Conservation (phyloP, 2,113 vertebrate species). For the Sminthopsis crassicaudata region DNA sequence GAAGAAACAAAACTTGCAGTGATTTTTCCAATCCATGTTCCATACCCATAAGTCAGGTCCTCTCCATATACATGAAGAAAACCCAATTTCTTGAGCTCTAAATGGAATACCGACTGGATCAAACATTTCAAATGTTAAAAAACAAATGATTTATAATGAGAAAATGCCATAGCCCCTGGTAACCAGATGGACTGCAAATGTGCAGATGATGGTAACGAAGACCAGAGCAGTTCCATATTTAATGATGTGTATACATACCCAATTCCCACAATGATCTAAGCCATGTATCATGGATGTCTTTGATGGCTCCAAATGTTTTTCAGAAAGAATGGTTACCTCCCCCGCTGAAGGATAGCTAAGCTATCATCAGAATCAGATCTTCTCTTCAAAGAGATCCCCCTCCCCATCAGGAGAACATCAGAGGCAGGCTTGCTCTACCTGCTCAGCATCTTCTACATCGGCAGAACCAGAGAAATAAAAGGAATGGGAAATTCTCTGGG, state of each 20-base stretch:
- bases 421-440: not conserved
- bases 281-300: not conserved
- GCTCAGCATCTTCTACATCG: not conserved
- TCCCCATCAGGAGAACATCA: not conserved
- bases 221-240: not conserved
- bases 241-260: not conserved
- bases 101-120: not conserved
- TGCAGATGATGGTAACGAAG: not conserved
- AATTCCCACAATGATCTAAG: not conserved
- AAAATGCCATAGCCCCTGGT: not conserved
- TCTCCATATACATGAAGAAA: not conserved
- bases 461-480: not conserved
- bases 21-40: not conserved
- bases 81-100: not conserved
- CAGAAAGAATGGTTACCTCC: not conserved
- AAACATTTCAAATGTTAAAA: not conserved
- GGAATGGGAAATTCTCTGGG: not conserved
- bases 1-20: not conserved
- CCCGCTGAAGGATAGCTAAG: not conserved
- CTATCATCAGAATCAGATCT: not conserved
- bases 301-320: not conserved
- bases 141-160: not conserved
- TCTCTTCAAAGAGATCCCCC: not conserved
- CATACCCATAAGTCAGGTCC: not conserved
- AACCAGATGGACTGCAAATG: slow-evolving; percentile 7